A percentile compares a stretch with the other conserved stretches of the same genome.
Conservation (phyloP, 2,888 invertebrate genomes). For the Sinotaia quadrata region DNA sequence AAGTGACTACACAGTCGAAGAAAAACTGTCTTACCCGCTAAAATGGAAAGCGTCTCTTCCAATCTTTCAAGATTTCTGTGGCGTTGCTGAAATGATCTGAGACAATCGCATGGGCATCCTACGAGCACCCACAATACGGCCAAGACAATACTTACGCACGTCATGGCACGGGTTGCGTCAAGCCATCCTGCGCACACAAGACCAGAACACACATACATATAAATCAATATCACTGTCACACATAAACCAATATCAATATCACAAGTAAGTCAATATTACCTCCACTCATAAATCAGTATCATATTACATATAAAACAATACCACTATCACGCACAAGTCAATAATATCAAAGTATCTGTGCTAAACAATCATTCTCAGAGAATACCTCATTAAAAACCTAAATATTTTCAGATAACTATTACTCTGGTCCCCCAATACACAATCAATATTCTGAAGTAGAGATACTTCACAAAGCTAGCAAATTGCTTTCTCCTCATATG, state of each 20-base stretch:
- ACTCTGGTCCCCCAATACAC: too few species aligned
- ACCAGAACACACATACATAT: neutral
- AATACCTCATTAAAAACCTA: too few species aligned
- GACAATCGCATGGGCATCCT: slow-evolving; percentile 15
- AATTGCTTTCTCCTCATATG: too few species aligned
- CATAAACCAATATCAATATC: too few species aligned
- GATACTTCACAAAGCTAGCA: too few species aligned
- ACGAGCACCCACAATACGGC: slow-evolving; percentile 11
- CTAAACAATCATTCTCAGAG: too few species aligned
- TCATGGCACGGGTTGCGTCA: neutral
- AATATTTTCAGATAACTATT: too few species aligned
- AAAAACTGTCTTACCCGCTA: neutral
- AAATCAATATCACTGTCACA: too few species aligned
- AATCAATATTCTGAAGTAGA: too few species aligned
- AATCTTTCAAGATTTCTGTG: neutral
- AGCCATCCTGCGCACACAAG: slow-evolving; percentile 4
- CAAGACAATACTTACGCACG: slow-evolving; percentile 9
- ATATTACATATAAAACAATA: too few species aligned
- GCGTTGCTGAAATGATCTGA: slow-evolving; percentile 5
- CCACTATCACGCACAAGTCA: too few species aligned
- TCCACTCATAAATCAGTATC: neutral
- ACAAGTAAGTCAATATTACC: neutral
- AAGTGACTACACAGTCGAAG: neutral
- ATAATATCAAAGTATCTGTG: too few species aligned
- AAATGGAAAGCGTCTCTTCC: slow-evolving; percentile 9